Conservation (phyloP, 2,888 invertebrate species). For the Galeruca laticollis region DNA sequence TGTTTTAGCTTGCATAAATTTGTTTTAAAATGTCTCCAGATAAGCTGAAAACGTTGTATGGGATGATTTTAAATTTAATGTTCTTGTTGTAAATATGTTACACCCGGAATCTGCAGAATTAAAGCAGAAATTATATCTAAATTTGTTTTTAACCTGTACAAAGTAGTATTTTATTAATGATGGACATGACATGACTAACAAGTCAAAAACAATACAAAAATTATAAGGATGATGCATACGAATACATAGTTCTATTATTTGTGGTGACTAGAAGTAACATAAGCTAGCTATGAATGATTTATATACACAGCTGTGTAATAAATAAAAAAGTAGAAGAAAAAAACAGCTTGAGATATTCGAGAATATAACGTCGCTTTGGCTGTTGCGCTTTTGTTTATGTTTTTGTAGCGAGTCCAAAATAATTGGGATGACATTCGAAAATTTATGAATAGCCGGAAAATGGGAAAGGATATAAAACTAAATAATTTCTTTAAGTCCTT, state of each 20-base stretch:
- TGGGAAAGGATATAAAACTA: slow-evolving; percentile 24
- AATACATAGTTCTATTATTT: background rate
- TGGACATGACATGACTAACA: too few species aligned
- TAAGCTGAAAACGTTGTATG: slow-evolving; percentile 48
- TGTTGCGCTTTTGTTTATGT: slow-evolving; percentile 23
- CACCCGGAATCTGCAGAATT: slow-evolving; percentile 18
- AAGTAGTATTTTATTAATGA: background rate
- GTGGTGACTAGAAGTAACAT: background rate
- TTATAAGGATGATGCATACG: too few species aligned
- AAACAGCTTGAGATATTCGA: background rate
- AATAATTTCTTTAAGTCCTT: slow-evolving; percentile 25
- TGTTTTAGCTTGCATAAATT: slow-evolving; percentile 51
- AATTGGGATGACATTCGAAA: slow-evolving; percentile 25
- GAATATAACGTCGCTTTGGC: background rate
- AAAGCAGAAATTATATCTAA: background rate
- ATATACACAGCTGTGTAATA: background rate
- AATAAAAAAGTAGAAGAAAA: background rate
- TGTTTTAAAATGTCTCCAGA: slow-evolving; percentile 49
- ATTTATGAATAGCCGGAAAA: slow-evolving; percentile 30
- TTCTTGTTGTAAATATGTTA: slow-evolving; percentile 46
- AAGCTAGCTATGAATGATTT: background rate
- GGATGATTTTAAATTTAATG: slow-evolving; percentile 45
- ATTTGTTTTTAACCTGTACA: background rate
- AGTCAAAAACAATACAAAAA: too few species aligned
- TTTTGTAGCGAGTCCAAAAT: slow-evolving; percentile 20